These are phyloP conservation scores for Drosophila anomelani DNA, from an alignment of 2,888 invertebrate species.

Conservation along the genomic window DNA sequence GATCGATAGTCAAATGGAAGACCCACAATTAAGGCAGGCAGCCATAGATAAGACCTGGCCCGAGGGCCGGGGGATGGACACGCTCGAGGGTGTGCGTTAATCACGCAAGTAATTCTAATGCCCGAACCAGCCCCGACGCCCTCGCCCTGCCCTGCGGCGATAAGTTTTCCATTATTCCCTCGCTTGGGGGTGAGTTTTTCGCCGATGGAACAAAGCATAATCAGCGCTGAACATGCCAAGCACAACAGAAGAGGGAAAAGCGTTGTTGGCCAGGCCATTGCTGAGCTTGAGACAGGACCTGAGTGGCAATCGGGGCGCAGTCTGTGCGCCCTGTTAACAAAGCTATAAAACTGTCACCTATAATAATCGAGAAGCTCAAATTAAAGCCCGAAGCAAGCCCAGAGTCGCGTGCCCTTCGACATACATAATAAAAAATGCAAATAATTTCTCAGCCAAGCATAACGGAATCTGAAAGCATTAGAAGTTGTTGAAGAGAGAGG, in stretches of 20 bases:
- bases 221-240: constrained; percentile 70
- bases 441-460: constrained; percentile 16
- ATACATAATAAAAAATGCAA: constrained; percentile 28
- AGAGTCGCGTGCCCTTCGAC: constrained; percentile 58
- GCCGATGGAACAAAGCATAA: constrained; percentile 64
- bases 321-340: constrained; percentile 73
- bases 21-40: constrained; percentile 77
- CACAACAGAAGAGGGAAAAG: constrained; percentile 60
- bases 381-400: constrained; percentile 18
- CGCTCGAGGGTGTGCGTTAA: constrained; percentile 72
- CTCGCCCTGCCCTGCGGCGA: constrained; percentile 45
- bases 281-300: background rate
- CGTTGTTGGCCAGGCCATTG: background rate
- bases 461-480: constrained; percentile 7
- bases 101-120: constrained; percentile 78
- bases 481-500: background rate
- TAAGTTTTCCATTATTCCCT: constrained; percentile 51
- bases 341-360: constrained; percentile 83
- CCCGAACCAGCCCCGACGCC: constrained; percentile 31
- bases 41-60: constrained; percentile 69
- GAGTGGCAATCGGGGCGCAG: constrained; percentile 18
- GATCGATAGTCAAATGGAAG: constrained; percentile 75
- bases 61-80: constrained; percentile 32
- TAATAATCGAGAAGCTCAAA: constrained; percentile 49
- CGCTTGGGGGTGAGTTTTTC: constrained; percentile 60